Percentiles rank a stretch among this genome's conserved stretches.
Evolutionary conservation across 2,113 vertebrate species (phyloP).

Genomic region (Mormoops blainvillei): DNA sequence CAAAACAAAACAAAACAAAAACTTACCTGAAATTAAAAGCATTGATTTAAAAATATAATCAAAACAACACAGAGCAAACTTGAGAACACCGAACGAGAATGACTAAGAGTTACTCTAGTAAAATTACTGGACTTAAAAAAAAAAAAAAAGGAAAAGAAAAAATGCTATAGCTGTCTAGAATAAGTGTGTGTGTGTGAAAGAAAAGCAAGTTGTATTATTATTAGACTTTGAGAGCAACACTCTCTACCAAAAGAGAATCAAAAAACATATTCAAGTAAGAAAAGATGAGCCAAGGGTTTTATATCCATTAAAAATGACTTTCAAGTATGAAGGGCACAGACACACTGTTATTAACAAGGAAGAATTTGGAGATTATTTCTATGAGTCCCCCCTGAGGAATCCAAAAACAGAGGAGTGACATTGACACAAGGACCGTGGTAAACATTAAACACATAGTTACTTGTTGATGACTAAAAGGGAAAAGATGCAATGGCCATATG

Average conservation of each 20-base stretch:
- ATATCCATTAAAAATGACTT: background rate
- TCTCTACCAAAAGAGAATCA: background rate
- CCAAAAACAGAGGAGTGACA: background rate
- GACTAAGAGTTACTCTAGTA: background rate
- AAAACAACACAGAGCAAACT: background rate
- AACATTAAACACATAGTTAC: background rate
- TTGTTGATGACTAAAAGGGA: background rate
- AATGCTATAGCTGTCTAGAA: background rate
- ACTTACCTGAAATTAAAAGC: background rate
- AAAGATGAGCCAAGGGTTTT: background rate
- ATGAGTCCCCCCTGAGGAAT: background rate
- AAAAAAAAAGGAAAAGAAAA: background rate
- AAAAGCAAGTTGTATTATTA: background rate
- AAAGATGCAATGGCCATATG: too few species aligned
- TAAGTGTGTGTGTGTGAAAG: background rate
- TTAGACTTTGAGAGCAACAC: background rate
- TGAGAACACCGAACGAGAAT: background rate
- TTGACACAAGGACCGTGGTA: background rate
- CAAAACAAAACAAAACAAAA: background rate
- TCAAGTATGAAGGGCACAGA: background rate
- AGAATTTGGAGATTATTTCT: background rate
- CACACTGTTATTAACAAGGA: background rate
- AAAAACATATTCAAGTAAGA: background rate
- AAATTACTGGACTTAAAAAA: background rate
- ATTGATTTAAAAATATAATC: background rate